These are phyloP conservation scores for Phyllostomus discolor DNA, from an alignment of 2,113 vertebrate genomes.

Conservation along the genomic window DNA sequence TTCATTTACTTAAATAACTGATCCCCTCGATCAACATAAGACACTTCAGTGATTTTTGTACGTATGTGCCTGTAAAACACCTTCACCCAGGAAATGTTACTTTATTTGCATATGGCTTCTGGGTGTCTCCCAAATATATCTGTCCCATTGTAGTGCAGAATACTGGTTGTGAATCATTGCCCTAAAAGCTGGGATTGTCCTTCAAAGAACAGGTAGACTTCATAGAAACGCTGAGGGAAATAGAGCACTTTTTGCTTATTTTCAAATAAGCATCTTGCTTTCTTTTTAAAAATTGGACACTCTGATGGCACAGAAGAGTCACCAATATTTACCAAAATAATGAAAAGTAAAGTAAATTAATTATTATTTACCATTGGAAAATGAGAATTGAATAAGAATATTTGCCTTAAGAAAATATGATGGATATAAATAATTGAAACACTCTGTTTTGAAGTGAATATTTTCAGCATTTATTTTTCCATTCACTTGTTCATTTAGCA, in stretches of 20 bases:
- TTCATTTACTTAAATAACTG: not conserved
- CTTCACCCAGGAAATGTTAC: not conserved
- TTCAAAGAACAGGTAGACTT: not conserved
- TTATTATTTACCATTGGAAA: not conserved
- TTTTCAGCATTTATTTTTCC: slow-evolving; percentile 18
- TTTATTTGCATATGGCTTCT: not conserved
- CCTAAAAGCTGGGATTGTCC: not conserved
- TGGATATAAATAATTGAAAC: not conserved
- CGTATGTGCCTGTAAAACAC: not conserved
- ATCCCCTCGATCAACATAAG: not conserved
- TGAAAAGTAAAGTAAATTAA: not conserved
- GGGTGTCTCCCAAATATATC: not conserved
- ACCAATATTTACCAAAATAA: not conserved
- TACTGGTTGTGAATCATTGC: not conserved
- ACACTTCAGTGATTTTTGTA: not conserved
- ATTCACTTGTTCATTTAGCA: not conserved
- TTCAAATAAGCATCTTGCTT: not conserved
- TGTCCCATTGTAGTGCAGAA: not conserved
- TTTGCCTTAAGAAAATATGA: not conserved
- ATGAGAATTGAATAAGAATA: not conserved
- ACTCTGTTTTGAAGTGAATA: not conserved
- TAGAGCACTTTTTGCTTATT: not conserved
- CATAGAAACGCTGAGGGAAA: not conserved
- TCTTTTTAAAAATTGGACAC: not conserved
- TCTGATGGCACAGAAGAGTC: not conserved